Conservation (phyloP, 2,797 vertebrate species). For the Hybognathus amarus region DNA sequence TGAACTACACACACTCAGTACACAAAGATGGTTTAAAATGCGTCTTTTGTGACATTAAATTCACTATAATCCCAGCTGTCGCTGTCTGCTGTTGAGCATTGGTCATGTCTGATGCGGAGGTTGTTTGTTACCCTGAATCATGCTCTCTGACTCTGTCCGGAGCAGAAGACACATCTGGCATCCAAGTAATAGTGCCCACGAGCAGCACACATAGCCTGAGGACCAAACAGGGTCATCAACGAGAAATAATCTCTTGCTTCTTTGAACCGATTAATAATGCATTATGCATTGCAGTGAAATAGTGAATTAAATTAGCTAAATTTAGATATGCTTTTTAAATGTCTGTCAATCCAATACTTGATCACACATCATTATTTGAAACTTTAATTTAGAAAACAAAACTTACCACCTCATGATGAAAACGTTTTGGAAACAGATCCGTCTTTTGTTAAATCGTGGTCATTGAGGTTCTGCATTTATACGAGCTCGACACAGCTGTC, state of each 20-base stretch:
- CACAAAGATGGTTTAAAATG: neutral
- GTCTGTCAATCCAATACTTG: neutral
- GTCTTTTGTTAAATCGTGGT: neutral
- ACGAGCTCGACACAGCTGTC: neutral
- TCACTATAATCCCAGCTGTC: neutral
- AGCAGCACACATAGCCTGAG: slow-evolving; percentile 66
- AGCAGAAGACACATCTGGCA: slow-evolving; percentile 52
- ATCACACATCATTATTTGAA: neutral
- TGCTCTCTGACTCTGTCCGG: slow-evolving; percentile 41
- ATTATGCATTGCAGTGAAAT: neutral
- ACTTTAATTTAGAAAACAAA: neutral
- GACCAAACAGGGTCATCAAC: slow-evolving; percentile 35
- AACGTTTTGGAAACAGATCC: neutral
- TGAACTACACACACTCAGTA: neutral
- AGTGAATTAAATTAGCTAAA: neutral
- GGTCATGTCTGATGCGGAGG: slow-evolving; percentile 4
- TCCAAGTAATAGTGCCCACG: slow-evolving; percentile 51
- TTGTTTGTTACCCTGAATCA: slow-evolving; percentile 58
- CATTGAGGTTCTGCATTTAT: slow-evolving; percentile 49
- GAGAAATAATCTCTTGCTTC: neutral
- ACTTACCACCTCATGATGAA: slow-evolving; percentile 65
- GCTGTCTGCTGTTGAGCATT: neutral
- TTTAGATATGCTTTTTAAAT: neutral
- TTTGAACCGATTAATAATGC: neutral
- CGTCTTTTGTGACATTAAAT: neutral